Conservation (phyloP, 2,797 vertebrate genomes). For the Gallinago nigripennis region DNA sequence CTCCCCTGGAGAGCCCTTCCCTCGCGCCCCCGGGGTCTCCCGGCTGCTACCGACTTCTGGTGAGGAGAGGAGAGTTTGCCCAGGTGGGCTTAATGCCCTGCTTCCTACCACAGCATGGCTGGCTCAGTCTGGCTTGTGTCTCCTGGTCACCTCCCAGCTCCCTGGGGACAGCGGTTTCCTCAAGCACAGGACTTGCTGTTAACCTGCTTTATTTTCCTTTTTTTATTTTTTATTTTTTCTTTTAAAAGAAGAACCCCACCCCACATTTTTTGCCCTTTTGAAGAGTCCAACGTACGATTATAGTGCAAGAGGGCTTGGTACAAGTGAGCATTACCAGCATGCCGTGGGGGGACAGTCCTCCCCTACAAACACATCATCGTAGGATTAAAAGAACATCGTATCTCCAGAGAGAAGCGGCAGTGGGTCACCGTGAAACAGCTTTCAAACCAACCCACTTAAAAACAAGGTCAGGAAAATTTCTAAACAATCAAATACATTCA, state of each 20-base stretch:
- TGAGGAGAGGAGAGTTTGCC: not conserved
- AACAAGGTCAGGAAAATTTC: conserved; percentile 47
- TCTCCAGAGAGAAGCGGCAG: conserved; percentile 37
- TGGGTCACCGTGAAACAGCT: not conserved
- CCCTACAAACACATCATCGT: conserved; percentile 52
- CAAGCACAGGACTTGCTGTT: conserved; percentile 5
- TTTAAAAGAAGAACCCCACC: not conserved
- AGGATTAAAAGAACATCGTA: conserved; percentile 57
- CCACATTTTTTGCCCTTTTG: conserved; percentile 8
- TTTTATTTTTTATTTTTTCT: not conserved
- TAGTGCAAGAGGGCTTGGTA: conserved; percentile 68
- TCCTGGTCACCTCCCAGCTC: not conserved
- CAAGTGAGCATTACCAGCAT: conserved; percentile 70
- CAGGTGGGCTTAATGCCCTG: conserved; percentile 5
- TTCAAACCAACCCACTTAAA: conserved; percentile 43
- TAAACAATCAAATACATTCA: conserved; percentile 63
- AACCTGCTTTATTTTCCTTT: not conserved
- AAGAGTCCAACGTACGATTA: conserved; percentile 41
- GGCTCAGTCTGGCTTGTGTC: not conserved
- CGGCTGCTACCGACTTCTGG: not conserved
- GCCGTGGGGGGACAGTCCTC: conserved; percentile 35
- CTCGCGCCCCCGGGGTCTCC: not conserved
- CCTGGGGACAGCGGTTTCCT: not conserved
- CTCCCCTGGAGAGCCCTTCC: not conserved
- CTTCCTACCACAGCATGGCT: not conserved